Evolutionary conservation across 1,140 invertebrate species (phyloP).

Genomic region (Alviniconcha marisindica): DNA sequence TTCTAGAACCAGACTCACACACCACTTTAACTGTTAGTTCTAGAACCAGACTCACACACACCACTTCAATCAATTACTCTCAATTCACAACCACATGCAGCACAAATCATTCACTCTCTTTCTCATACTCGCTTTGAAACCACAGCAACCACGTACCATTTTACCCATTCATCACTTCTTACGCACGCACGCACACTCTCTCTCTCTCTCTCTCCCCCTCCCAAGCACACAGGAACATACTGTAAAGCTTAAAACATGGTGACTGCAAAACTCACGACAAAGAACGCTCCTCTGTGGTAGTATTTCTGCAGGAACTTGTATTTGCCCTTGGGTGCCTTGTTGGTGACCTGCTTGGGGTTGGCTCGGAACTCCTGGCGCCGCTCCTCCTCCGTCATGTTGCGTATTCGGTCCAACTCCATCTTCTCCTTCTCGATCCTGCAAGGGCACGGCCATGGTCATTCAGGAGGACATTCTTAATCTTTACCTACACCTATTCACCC

Average conservation of each 20-base stretch:
- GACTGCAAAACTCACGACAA: conserved; percentile 79
- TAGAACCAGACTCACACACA: too few relatives aligned
- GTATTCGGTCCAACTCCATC: conserved; percentile 91
- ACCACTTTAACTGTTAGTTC: too few relatives aligned
- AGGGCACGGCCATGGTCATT: too few relatives aligned
- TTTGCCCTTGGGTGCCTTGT: conserved; percentile 98
- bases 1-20: too few relatives aligned
- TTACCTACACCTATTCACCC: too few relatives aligned
- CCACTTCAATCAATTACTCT: too few relatives aligned
- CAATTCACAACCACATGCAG: too few relatives aligned
- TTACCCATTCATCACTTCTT: too few relatives aligned
- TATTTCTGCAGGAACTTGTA: conserved; percentile 99
- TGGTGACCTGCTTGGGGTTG: conserved; percentile 96
- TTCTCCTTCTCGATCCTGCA: conserved; percentile 83
- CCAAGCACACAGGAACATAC: neutral
- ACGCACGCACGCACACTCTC: neutral
- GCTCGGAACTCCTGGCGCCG: conserved; percentile 85
- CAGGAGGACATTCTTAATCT: too few relatives aligned
- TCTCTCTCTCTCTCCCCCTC: neutral
- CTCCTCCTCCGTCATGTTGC: conserved; percentile 98
- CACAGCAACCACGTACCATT: neutral
- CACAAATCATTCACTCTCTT: too few relatives aligned
- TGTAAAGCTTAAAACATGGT: neutral
- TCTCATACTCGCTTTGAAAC: too few relatives aligned
- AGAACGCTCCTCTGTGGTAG: conserved; percentile 99